Percentiles rank a stretch among this genome's conserved stretches.
phyloP scores from a whole-genome alignment of 1,140 invertebrate species.

The Lerema accius region DNA sequence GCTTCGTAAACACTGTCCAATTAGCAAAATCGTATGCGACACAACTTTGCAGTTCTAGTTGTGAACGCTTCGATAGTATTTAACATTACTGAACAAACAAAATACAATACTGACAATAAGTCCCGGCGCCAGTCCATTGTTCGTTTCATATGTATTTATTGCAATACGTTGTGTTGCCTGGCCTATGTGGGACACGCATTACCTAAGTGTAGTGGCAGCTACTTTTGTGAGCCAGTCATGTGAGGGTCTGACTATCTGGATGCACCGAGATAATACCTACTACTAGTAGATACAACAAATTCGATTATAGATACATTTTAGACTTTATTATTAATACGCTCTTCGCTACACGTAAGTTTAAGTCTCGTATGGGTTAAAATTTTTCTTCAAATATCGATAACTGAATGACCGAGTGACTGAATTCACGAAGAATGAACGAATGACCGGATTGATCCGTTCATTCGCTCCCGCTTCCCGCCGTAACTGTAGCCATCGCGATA shows the following conservation, averaged over 20 bases:
- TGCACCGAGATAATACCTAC: too few species aligned
- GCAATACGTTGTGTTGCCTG: constrained; percentile 7
- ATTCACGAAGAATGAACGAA: neutral
- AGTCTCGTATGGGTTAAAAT: too few species aligned
- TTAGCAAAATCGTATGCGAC: neutral
- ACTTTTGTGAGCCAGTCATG: constrained; percentile 26
- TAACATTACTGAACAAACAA: constrained; percentile 8
- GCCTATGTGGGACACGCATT: constrained; percentile 21
- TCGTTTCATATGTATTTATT: constrained; percentile 19
- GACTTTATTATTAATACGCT: too few species aligned
- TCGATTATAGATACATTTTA: too few species aligned
- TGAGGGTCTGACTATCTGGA: too few species aligned
- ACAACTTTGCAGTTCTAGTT: neutral
- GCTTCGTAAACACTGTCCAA: neutral
- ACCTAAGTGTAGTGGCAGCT: constrained; percentile 22
- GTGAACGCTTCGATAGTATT: neutral
- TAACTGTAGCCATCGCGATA: neutral
- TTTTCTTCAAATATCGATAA: neutral
- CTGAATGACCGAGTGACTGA: neutral
- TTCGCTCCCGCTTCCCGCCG: neutral
- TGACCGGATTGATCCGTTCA: neutral
- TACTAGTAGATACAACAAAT: too few species aligned
- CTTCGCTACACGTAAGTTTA: too few species aligned
- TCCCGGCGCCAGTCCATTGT: constrained; percentile 3
- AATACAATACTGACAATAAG: constrained; percentile 12